Percentiles rank a stretch among this genome's conserved stretches.
phyloP scores from a whole-genome alignment of 2,113 vertebrate species.

The Tor tambroides region DNA sequence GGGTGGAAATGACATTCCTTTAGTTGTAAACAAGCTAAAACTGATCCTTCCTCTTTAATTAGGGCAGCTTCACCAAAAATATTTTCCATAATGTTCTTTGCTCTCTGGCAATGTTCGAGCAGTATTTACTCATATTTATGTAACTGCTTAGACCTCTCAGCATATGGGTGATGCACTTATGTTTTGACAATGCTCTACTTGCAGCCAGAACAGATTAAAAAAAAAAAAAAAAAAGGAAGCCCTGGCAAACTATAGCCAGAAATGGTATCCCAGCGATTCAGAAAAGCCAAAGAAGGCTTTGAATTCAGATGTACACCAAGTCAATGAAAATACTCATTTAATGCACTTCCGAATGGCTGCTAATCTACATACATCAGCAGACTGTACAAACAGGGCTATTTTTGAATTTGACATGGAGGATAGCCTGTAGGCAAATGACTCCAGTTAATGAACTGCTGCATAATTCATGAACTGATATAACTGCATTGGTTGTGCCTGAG shows the following conservation, averaged over 20 bases:
- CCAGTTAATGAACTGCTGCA: conserved; percentile 71
- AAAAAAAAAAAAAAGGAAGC: background rate
- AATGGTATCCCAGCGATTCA: background rate
- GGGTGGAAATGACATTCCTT: background rate
- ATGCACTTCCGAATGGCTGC: conserved; percentile 26
- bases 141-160: conserved; percentile 5
- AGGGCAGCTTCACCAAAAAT: background rate
- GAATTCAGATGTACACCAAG: background rate
- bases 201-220: background rate
- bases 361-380: conserved; percentile 39
- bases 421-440: conserved; percentile 66
- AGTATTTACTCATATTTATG: conserved; percentile 15
- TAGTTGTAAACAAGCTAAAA: no score
- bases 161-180: conserved; percentile 14
- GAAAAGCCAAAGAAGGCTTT: background rate
- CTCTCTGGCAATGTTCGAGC: background rate
- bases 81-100: background rate
- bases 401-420: conserved; percentile 54
- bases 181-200: conserved; percentile 15
- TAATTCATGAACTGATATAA: conserved; percentile 70
- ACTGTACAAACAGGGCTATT: conserved; percentile 39
- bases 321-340: conserved; percentile 12
- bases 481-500: conserved; percentile 57
- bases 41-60: background rate
- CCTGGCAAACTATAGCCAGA: background rate